Percentiles rank a stretch among this genome's conserved stretches.
phyloP scores from a whole-genome alignment of 2,797 vertebrate species.

The Arremon aurantiirostris region DNA sequence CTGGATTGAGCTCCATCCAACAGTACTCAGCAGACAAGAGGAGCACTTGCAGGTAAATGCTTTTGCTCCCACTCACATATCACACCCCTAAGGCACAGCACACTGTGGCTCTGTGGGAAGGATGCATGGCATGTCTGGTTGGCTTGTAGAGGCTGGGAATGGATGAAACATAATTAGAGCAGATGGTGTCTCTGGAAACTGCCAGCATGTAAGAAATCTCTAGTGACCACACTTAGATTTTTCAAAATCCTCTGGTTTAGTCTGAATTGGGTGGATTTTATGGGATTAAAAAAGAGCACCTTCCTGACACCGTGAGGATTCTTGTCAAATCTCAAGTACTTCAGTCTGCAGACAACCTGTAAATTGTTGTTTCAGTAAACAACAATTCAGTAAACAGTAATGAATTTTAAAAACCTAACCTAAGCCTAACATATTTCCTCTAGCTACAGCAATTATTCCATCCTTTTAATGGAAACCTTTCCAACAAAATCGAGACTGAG shows the following conservation, averaged over 20 bases:
- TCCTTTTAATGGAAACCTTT: background rate
- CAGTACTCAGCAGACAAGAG: background rate
- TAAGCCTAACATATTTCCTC: background rate
- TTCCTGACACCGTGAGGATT: background rate
- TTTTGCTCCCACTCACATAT: background rate
- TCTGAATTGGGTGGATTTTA: background rate
- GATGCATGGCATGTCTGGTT: background rate
- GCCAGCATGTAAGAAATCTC: background rate
- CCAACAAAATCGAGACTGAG: background rate
- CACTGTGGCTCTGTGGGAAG: background rate
- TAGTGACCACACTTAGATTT: background rate
- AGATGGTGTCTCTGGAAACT: slow-evolving; percentile 30
- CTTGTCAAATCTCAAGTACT: background rate
- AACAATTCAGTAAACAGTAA: background rate
- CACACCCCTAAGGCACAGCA: background rate
- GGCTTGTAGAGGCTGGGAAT: background rate
- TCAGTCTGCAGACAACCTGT: background rate
- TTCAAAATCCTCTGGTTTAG: background rate
- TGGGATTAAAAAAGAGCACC: background rate
- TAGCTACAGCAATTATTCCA: background rate
- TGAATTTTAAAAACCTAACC: background rate
- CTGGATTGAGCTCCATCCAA: background rate
- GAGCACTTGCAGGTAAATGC: background rate
- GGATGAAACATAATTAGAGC: background rate
- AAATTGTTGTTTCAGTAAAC: background rate